Percentiles rank a stretch among this genome's conserved stretches.
Evolutionary conservation across 2,888 invertebrate genomes (phyloP).

Genomic region (Spicauda simplicius): DNA sequence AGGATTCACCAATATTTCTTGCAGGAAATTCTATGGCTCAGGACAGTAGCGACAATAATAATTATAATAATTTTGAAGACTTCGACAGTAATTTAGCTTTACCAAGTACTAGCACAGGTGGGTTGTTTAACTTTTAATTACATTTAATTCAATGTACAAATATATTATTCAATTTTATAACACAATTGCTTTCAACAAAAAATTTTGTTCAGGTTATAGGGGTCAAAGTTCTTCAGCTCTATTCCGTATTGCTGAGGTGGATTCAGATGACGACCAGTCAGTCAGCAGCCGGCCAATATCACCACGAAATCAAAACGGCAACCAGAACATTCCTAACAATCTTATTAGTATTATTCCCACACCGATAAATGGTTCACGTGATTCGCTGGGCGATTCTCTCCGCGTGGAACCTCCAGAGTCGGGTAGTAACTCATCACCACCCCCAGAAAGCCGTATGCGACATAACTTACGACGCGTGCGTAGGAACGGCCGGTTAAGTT

Average conservation of each 20-base stretch:
- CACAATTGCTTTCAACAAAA: background rate
- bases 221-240: constrained; percentile 72
- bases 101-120: constrained; percentile 88
- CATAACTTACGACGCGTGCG: constrained; percentile 57
- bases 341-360: constrained; percentile 85
- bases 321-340: constrained; percentile 63
- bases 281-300: constrained; percentile 70
- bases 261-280: constrained; percentile 87
- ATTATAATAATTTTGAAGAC: constrained; percentile 59
- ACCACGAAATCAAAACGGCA: constrained; percentile 59
- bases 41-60: constrained; percentile 66
- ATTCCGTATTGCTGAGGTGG: constrained; percentile 84
- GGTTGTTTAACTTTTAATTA: constrained; percentile 36
- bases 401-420: constrained; percentile 61
- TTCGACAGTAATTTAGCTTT: constrained; percentile 81
- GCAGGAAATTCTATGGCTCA: constrained; percentile 60
- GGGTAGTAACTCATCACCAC: constrained; percentile 54
- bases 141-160: no score
- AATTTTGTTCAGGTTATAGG: constrained; percentile 66
- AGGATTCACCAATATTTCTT: constrained; percentile 42
- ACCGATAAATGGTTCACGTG: constrained; percentile 84
- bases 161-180: no score
- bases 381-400: constrained; percentile 68
- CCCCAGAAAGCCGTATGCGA: constrained; percentile 56
- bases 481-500: constrained; percentile 61